Conservation (phyloP, 2,797 vertebrate species). For the Peromyscus eremicus region DNA sequence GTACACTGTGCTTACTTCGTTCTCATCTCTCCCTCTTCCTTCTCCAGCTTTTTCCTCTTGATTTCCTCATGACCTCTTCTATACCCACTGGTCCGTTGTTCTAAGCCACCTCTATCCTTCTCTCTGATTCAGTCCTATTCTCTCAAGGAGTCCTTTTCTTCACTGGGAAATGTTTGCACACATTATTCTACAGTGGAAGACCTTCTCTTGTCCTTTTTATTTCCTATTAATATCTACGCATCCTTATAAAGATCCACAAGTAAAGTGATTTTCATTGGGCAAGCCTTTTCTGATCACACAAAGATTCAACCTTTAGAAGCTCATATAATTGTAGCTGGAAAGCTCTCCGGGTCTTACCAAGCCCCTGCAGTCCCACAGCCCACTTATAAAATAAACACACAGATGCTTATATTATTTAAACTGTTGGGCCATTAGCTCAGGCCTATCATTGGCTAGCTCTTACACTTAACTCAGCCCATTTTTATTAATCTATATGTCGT, state of each 20-base stretch:
- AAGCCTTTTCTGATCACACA: neutral
- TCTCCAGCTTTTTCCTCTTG: neutral
- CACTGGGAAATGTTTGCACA: neutral
- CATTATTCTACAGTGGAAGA: neutral
- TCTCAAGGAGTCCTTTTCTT: neutral
- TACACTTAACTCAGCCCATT: too few relatives aligned
- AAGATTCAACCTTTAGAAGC: neutral
- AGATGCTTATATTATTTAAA: too few relatives aligned
- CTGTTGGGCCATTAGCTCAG: too few relatives aligned
- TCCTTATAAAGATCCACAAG: conserved; percentile 7
- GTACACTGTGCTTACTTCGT: neutral
- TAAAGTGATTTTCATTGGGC: neutral
- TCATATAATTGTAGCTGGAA: neutral
- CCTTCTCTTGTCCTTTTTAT: neutral
- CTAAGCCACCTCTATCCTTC: neutral
- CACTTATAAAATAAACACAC: too few relatives aligned
- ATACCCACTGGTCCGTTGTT: neutral
- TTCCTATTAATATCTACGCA: neutral
- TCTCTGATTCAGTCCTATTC: neutral
- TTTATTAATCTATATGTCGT: too few relatives aligned
- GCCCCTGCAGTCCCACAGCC: too few relatives aligned
- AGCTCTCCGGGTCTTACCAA: too few relatives aligned
- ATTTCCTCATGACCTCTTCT: neutral
- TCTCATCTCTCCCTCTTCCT: neutral
- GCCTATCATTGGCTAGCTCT: too few relatives aligned